Percentiles rank a stretch among this genome's conserved stretches.
These are phyloP conservation scores for Sterna hirundo DNA, from an alignment of 2,113 vertebrate species.

Conservation along the genomic window DNA sequence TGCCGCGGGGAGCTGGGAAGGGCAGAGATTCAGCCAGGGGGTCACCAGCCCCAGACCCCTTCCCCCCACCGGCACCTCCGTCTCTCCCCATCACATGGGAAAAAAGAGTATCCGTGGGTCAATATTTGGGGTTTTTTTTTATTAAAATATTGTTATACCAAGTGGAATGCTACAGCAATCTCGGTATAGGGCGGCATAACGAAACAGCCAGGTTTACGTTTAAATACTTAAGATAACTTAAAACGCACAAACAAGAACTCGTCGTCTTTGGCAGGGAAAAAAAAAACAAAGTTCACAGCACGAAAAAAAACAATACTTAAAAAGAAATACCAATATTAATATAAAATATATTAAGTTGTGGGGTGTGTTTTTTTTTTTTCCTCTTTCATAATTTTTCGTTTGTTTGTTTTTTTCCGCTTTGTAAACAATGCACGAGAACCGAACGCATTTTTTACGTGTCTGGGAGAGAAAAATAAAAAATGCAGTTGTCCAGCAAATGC, in stretches of 20 bases:
- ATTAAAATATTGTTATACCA: constrained; percentile 84
- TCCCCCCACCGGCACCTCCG: rapidly evolving
- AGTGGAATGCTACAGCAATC: constrained; percentile 81
- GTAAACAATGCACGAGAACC: constrained; percentile 82
- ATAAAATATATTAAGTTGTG: constrained; percentile 83
- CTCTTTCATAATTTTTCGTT: constrained; percentile 66
- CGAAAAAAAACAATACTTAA: constrained; percentile 76
- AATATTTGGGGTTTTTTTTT: constrained; percentile 62
- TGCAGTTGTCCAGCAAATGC: constrained; percentile 86
- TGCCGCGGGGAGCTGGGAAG: neutral
- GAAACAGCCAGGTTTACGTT: constrained; percentile 77
- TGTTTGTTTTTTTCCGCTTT: constrained; percentile 64
- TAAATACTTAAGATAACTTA: constrained; percentile 88
- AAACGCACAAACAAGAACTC: constrained; percentile 76
- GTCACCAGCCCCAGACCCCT: neutral
- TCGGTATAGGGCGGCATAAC: constrained; percentile 75
- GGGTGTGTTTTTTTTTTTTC: neutral
- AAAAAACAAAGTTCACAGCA: constrained; percentile 79
- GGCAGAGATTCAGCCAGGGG: neutral
- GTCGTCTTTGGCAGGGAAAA: constrained; percentile 81
- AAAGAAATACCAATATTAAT: constrained; percentile 84
- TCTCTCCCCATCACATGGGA: rapidly evolving
- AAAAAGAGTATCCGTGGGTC: neutral
- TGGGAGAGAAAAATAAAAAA: constrained; percentile 65
- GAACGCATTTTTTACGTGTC: constrained; percentile 70